phyloP scores from a whole-genome alignment of 2,797 vertebrate species.

The Muraenolepis orangiensis region DNA sequence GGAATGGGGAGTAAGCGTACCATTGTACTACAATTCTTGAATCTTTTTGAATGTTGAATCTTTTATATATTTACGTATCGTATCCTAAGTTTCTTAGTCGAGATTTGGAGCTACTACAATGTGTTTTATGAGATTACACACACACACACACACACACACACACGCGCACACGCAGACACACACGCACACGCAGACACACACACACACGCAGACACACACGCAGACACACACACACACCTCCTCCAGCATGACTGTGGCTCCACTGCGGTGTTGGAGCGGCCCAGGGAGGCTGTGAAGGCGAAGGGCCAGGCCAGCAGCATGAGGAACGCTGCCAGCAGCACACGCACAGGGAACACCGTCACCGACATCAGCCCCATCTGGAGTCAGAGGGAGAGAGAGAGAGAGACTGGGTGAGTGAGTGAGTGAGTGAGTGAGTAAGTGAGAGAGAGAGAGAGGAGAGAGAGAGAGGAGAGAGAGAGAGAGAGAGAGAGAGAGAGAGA shows the following conservation, averaged over 20 bases:
- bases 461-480: too few relatives aligned
- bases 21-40: too few relatives aligned
- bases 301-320: conserved; percentile 98
- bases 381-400: conserved; percentile 34
- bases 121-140: too few relatives aligned
- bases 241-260: conserved; percentile 86
- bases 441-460: too few relatives aligned
- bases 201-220: conserved; percentile 58
- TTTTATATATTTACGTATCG: too few relatives aligned
- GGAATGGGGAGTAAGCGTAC: too few relatives aligned
- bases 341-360: conserved; percentile 89
- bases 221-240: conserved; percentile 68
- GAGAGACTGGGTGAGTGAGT: background rate
- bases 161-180: background rate
- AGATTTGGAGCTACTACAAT: too few relatives aligned
- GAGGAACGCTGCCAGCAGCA: conserved; percentile 86
- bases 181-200: background rate
- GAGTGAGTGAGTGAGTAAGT: background rate
- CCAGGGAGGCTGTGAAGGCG: conserved; percentile 82
- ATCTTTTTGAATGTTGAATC: too few relatives aligned
- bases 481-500: background rate
- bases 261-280: conserved; percentile 74
- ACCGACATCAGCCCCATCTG: conserved; percentile 92
- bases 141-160: too few relatives aligned
- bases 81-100: too few relatives aligned